A percentile compares a stretch with the other conserved stretches of the same genome.
Evolutionary conservation across 2,113 vertebrate genomes (phyloP).

Genomic region (Tricholaema leucomelas): DNA sequence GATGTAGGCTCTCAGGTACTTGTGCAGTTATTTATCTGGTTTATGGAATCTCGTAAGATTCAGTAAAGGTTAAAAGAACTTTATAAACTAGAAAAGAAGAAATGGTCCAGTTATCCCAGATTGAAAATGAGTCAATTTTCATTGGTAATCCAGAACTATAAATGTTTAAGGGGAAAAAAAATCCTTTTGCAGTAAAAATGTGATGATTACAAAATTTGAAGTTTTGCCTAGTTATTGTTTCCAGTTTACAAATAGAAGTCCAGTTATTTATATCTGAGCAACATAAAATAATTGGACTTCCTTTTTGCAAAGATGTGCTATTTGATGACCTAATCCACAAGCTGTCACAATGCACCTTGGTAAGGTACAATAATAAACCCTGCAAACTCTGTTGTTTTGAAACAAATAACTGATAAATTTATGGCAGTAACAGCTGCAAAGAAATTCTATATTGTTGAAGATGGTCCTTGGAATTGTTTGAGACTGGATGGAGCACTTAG

Average conservation of each 20-base stretch:
- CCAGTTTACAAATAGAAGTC: background rate
- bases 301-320: background rate
- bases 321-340: background rate
- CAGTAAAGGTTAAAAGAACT: background rate
- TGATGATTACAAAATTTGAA: background rate
- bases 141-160: background rate
- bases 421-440: background rate
- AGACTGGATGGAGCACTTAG: no score
- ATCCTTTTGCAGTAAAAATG: rapidly evolving
- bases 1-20: background rate
- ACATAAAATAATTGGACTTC: background rate
- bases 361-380: background rate
- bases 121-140: background rate
- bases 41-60: background rate
- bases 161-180: background rate
- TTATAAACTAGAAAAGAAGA: background rate
- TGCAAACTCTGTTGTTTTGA: background rate
- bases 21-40: background rate
- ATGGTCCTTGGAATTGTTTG: no score
- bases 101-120: background rate
- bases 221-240: background rate
- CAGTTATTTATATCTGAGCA: background rate
- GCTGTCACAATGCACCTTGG: background rate
- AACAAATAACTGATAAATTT: background rate
- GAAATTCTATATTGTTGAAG: background rate